Percentiles rank a stretch among this genome's conserved stretches.
Conservation (phyloP, 2,113 vertebrate species). For the Turnix velox region DNA sequence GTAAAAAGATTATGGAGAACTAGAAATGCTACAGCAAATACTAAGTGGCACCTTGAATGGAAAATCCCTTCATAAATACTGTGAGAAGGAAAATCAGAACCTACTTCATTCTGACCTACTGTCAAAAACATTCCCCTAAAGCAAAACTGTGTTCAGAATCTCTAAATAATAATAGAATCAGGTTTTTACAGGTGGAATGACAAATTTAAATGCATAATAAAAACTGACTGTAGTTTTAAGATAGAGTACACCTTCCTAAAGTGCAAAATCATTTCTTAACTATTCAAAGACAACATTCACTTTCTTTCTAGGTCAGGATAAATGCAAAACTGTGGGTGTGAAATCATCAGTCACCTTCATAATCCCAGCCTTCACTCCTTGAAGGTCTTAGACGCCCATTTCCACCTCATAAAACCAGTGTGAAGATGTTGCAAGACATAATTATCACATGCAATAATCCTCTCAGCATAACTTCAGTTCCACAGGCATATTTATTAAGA, state of each 20-base stretch:
- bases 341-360: not conserved
- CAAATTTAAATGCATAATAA: not conserved
- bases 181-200: not conserved
- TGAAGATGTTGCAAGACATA: not conserved
- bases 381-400: not conserved
- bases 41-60: not conserved
- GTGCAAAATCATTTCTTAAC: not conserved
- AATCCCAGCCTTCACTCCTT: not conserved
- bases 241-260: not conserved
- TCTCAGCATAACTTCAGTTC: not conserved
- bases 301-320: not conserved
- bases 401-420: not conserved
- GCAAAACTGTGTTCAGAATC: not conserved
- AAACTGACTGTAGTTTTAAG: not conserved
- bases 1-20: not conserved
- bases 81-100: not conserved
- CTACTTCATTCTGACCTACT: not conserved
- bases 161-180: not conserved
- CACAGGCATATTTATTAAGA: not conserved
- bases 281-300: not conserved
- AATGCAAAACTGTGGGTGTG: not conserved
- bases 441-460: not conserved
- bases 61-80: not conserved
- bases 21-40: not conserved
- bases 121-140: not conserved